These are phyloP conservation scores for Cricetomys ansorgei DNA, from an alignment of 2,113 vertebrate genomes.

Conservation along the genomic window DNA sequence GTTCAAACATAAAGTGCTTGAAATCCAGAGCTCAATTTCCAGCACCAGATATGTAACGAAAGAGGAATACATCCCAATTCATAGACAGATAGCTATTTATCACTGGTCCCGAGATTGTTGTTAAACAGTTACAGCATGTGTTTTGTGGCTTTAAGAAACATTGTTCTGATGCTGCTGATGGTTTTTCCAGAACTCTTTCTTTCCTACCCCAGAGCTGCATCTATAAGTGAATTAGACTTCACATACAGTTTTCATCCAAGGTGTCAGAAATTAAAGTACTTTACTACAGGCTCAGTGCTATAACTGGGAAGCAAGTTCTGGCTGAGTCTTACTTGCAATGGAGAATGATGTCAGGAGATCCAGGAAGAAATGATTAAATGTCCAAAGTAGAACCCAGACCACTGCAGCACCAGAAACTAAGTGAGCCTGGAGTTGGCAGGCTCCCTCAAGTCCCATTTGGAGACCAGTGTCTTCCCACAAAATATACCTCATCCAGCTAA, in stretches of 20 bases:
- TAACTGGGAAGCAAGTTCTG: too few relatives aligned
- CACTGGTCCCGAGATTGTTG: neutral
- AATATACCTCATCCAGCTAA: neutral
- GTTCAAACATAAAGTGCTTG: neutral
- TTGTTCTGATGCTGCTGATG: neutral
- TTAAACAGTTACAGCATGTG: neutral
- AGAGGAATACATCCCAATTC: neutral
- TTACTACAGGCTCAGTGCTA: slow-evolving; percentile 67
- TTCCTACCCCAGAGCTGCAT: slow-evolving; percentile 64
- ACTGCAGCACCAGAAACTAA: fast-evolving
- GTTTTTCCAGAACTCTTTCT: neutral
- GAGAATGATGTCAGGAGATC: neutral
- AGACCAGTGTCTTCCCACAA: fast-evolving
- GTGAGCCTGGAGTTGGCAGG: fast-evolving
- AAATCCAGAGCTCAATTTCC: neutral
- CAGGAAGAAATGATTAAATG: neutral
- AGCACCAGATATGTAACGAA: neutral
- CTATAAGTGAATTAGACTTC: slow-evolving; percentile 76
- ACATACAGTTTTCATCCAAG: slow-evolving; percentile 80
- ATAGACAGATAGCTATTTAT: neutral
- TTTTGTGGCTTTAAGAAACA: neutral
- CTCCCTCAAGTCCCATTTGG: fast-evolving
- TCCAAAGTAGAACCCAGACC: fast-evolving
- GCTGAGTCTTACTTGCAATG: slow-evolving; percentile 8
- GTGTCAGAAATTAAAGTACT: slow-evolving; percentile 78